Conservation (phyloP, 2,888 invertebrate genomes). For the Yponomeuta plumbellus region DNA sequence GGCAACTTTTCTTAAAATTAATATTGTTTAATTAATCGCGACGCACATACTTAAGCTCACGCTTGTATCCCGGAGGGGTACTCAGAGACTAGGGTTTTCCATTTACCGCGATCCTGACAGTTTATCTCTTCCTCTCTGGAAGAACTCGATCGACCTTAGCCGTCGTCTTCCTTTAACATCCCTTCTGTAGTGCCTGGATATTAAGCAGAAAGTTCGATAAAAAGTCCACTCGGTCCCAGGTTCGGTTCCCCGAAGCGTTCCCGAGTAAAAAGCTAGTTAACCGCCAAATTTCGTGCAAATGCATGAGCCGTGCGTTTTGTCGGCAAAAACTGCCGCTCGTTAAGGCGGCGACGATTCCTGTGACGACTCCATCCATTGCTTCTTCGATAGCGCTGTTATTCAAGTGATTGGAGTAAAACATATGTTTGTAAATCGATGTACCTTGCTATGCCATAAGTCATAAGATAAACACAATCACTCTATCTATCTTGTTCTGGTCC, state of each 20-base stretch:
- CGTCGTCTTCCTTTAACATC: neutral
- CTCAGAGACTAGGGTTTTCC: no score
- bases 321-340: slow-evolving; percentile 7
- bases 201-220: neutral
- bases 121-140: no score
- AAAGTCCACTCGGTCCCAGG: slow-evolving; percentile 14
- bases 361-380: slow-evolving; percentile 1
- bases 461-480: no score
- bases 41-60: no score
- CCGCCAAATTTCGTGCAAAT: slow-evolving; percentile 19
- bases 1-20: no score
- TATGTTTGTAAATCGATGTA: neutral
- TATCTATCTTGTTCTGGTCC: no score
- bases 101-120: no score
- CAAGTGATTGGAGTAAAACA: neutral
- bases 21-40: no score
- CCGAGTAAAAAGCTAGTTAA: slow-evolving; percentile 23
- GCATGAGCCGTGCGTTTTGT: slow-evolving; percentile 12
- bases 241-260: slow-evolving; percentile 28
- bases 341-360: neutral
- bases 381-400: neutral
- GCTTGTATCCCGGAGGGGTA: no score
- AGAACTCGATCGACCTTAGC: neutral
- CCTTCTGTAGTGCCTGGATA: neutral
- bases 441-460: no score